Evolutionary conservation across 1,140 invertebrate genomes (phyloP).

Genomic region (Drosophila chauvacae): DNA sequence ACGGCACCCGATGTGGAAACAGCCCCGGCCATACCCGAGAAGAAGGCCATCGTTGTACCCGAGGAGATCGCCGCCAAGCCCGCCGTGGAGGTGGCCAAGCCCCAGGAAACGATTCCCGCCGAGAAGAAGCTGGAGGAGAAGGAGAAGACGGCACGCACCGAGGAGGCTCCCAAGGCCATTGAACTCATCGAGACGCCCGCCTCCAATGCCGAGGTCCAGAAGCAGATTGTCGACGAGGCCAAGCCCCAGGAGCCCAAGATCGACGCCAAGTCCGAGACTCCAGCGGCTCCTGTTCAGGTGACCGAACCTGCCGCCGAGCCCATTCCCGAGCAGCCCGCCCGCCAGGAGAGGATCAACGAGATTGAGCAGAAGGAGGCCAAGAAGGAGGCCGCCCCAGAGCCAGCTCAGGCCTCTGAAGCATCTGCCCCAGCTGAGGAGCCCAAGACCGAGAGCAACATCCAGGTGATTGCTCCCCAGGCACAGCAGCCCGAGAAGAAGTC

Average conservation of each 20-base stretch:
- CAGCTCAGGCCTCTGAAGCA: conserved; percentile 15
- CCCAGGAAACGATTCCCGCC: conserved; percentile 32
- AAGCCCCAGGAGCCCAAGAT: conserved; percentile 49
- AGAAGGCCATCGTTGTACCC: conserved; percentile 22
- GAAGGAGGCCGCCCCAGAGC: conserved; percentile 15
- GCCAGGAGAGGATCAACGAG: conserved; percentile 65
- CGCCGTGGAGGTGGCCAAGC: conserved; percentile 13
- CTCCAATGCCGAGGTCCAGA: conserved; percentile 47
- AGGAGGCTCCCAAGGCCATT: conserved; percentile 61
- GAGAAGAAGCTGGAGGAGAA: conserved; percentile 60
- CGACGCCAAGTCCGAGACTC: conserved; percentile 44
- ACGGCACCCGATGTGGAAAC: conserved; percentile 56
- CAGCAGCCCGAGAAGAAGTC: conserved; percentile 47
- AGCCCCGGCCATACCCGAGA: conserved; percentile 53
- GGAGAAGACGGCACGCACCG: conserved; percentile 62
- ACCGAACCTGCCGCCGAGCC: conserved; percentile 3
- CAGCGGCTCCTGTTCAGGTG: conserved; percentile 4
- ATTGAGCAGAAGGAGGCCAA: conserved; percentile 56
- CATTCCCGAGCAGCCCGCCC: conserved; percentile 46
- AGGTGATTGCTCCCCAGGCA: conserved; percentile 43
- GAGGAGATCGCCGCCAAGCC: conserved; percentile 23
- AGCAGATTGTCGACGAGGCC: conserved; percentile 60
- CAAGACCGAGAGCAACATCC: conserved; percentile 48
- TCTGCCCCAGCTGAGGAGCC: conserved; percentile 26
- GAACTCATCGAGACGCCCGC: conserved; percentile 49